Conservation (phyloP, 1,140 invertebrate species). For the Procambarus virginalis region DNA sequence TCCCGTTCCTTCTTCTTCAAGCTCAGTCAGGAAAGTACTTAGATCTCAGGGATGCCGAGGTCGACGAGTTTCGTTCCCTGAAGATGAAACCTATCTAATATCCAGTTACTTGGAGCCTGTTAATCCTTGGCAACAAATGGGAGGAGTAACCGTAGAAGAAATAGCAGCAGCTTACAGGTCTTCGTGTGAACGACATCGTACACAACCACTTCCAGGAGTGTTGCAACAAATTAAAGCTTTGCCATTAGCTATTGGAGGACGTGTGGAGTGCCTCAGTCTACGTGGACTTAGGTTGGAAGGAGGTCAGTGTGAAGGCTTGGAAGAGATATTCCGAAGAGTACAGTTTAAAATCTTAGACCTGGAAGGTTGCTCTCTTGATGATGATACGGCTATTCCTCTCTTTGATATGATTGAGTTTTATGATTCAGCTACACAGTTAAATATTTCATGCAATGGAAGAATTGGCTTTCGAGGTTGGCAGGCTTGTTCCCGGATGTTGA, state of each 20-base stretch:
- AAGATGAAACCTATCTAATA: conserved; percentile 82
- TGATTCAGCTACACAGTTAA: conserved; percentile 85
- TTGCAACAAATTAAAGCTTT: conserved; percentile 80
- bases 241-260: conserved; percentile 70
- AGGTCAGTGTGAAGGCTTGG: conserved; percentile 82
- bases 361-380: conserved; percentile 81
- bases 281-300: conserved; percentile 77
- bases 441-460: conserved; percentile 84
- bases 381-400: conserved; percentile 84
- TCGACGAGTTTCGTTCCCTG: conserved; percentile 82
- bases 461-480: conserved; percentile 87
- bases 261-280: conserved; percentile 77
- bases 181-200: conserved; percentile 82
- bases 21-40: conserved; percentile 2
- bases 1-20: conserved; percentile 43
- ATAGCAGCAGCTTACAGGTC: conserved; percentile 82
- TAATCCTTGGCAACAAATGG: conserved; percentile 84
- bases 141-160: conserved; percentile 76
- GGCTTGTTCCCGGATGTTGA: conserved; percentile 85
- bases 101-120: conserved; percentile 86
- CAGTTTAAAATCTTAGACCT: conserved; percentile 83
- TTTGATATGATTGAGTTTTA: conserved; percentile 96
- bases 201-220: conserved; percentile 81
- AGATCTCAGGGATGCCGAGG: conserved; percentile 44
- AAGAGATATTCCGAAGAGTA: conserved; percentile 85